A percentile compares a stretch with the other conserved stretches of the same genome.
phyloP scores from a whole-genome alignment of 2,113 vertebrate genomes.

The Nicator chloris region DNA sequence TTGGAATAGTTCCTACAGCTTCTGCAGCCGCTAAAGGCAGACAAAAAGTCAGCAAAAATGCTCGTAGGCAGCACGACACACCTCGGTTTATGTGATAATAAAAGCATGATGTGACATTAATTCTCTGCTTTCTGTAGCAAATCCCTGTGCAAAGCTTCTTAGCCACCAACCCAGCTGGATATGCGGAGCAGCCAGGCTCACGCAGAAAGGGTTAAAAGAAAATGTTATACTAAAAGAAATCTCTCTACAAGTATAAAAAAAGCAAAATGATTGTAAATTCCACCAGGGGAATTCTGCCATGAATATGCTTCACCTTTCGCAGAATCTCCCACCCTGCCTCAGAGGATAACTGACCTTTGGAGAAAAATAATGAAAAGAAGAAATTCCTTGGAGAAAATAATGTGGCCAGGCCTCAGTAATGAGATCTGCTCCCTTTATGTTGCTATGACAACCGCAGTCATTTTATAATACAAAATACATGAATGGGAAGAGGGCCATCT shows the following conservation, averaged over 20 bases:
- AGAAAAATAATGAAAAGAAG: constrained; percentile 90
- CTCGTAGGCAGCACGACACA: not conserved
- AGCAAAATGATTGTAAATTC: constrained; percentile 91
- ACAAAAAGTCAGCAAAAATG: not conserved
- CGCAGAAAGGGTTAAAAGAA: constrained; percentile 75
- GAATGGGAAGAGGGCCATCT: constrained; percentile 74
- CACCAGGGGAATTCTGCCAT: constrained; percentile 81
- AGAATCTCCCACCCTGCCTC: constrained; percentile 88
- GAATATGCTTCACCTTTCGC: constrained; percentile 91
- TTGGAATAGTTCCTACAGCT: not conserved
- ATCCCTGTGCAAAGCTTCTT: not conserved
- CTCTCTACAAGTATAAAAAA: constrained; percentile 74
- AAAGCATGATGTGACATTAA: constrained; percentile 10
- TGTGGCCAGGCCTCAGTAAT: constrained; percentile 84
- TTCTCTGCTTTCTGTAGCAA: not conserved
- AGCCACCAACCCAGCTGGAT: not conserved
- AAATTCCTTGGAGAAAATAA: constrained; percentile 89
- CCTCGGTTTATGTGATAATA: not conserved
- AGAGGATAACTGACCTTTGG: constrained; percentile 98
- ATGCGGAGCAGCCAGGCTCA: not conserved
- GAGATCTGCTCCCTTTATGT: constrained; percentile 85
- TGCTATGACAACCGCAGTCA: constrained; percentile 79
- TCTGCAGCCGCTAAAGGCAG: not conserved
- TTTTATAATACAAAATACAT: constrained; percentile 85
- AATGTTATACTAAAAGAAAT: constrained; percentile 62